Percentiles rank a stretch among this genome's conserved stretches.
phyloP scores from a whole-genome alignment of 2,888 invertebrate species.

The Pachycephus smyrnensis region DNA sequence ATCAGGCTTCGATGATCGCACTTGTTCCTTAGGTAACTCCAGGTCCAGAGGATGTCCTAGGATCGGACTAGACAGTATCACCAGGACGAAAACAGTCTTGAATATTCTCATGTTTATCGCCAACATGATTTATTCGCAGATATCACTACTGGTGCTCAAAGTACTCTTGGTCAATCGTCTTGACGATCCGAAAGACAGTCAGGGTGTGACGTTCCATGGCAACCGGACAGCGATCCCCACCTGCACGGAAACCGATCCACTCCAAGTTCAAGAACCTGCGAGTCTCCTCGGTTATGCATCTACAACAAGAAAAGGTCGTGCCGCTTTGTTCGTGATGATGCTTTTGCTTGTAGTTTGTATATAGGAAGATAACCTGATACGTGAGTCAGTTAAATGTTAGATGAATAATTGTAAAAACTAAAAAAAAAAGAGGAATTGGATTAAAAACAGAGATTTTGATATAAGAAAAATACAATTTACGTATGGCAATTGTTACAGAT shows the following conservation, averaged over 20 bases:
- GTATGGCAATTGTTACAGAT: background rate
- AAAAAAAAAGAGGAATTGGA: background rate
- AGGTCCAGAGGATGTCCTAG: conserved; percentile 9
- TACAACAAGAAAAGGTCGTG: conserved; percentile 6
- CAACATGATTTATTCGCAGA: background rate
- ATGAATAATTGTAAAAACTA: background rate
- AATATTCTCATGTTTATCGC: conserved; percentile 57
- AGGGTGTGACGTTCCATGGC: conserved; percentile 34
- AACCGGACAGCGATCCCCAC: conserved; percentile 39
- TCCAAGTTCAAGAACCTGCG: conserved; percentile 54
- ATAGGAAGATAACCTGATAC: no score
- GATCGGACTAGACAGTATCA: conserved; percentile 9
- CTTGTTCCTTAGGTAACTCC: conserved; percentile 3
- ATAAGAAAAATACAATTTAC: background rate
- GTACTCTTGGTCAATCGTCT: conserved; percentile 21
- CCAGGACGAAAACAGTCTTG: conserved; percentile 40
- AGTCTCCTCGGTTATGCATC: conserved; percentile 4
- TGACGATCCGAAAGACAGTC: conserved; percentile 43
- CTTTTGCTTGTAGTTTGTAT: background rate
- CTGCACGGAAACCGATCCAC: conserved; percentile 39
- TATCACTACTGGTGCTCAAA: background rate
- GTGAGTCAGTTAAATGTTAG: background rate
- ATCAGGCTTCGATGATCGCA: background rate
- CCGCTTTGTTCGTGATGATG: background rate
- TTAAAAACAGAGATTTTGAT: background rate